Base-by-base conservation (phyloP, 2,797 vertebrate species). In the Novumbra hubbsi region DNA sequence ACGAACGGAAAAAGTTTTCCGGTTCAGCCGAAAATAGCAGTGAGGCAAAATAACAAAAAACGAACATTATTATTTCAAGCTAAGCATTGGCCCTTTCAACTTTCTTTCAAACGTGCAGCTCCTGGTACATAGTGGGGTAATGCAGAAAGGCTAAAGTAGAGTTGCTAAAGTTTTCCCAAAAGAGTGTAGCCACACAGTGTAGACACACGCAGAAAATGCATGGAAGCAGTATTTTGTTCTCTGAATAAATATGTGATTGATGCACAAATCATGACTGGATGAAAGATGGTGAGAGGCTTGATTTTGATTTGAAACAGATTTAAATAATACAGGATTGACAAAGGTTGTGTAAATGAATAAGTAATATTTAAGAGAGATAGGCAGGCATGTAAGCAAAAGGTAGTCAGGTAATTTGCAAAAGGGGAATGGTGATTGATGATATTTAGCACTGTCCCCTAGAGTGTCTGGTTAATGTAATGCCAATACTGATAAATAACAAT, bases 161-260 rank as follows among this genome's bases (percentile, higher is more conserved):
- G 30, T 64, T 28, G n/a, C 34, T 73, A 21, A 50, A 21, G 19
- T 27, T 21, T 19, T 21, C 41, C 71, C 2, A 5, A 71, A 72
- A 45, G 34, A 68, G 52, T 30, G 0, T 30, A 11, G 72, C 66
- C 19, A 65, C n/a, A 30, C 55, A 6, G 68, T 9, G 52, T n/a
- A n/a, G n/a, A n/a, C n/a, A n/a, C n/a, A n/a, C n/a, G n/a, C 73
- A 50, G 52, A 41, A 38, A 68, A 52, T 34, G 24, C 63, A 68
- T 32, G 24, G 6, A 72, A 57, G 76, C 72, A 73, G 76, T 71
- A 78, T 70, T 80, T 78, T 76, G 67, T 21, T 79, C 68, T 73
- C 71, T 73, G 76, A 81, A 80, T 86, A 88, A 87, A 90, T 85
- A 87, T 89, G 86, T 87, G 84, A 88, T 88, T 68, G 77, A 78